Evolutionary conservation across 2,888 invertebrate species (phyloP).

Genomic region (Clitarchus hookeri): DNA sequence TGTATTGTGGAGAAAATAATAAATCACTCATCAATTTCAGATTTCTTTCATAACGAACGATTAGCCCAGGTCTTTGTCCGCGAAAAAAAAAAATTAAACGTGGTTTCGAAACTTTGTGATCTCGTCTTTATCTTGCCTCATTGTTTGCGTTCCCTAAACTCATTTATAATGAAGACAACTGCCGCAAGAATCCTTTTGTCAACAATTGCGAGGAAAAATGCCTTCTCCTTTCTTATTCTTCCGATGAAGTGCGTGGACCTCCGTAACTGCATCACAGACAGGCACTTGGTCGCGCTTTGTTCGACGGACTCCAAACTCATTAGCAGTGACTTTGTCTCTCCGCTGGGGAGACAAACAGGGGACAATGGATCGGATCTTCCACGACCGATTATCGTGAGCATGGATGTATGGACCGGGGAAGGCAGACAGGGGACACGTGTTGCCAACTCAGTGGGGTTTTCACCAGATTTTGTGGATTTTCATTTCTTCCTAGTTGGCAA

Average conservation of each 20-base stretch:
- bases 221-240: background rate
- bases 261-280: background rate
- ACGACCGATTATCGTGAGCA: background rate
- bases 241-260: background rate
- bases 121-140: background rate
- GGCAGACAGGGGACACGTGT: too few species aligned
- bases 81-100: background rate
- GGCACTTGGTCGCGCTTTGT: background rate
- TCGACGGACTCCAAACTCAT: background rate
- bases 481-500: too few species aligned
- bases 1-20: background rate
- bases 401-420: background rate
- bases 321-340: background rate
- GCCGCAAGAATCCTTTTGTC: background rate
- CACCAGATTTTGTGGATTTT: too few species aligned
- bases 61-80: background rate
- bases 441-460: too few species aligned
- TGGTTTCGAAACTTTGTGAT: background rate
- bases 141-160: background rate
- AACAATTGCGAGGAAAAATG: background rate
- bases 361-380: background rate
- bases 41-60: background rate
- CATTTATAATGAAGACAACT: constrained; percentile 7
- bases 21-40: background rate
- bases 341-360: background rate